Conservation (phyloP, 2,888 invertebrate species). For the Eugnorisma glareosa region DNA sequence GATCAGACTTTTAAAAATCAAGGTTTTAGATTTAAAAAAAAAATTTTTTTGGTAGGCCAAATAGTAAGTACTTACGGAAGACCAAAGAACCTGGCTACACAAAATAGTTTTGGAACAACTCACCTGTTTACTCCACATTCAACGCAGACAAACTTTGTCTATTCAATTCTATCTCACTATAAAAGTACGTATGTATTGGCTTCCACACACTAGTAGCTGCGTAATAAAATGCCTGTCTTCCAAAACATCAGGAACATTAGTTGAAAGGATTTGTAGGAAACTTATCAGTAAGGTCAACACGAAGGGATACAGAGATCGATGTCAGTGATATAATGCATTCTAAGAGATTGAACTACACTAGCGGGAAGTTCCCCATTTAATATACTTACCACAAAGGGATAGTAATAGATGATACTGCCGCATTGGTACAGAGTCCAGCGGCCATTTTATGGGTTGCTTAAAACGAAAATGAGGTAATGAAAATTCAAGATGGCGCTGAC, state of each 20-base stretch:
- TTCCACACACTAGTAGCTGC: neutral
- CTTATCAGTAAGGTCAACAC: conserved; percentile 32
- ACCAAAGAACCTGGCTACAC: neutral
- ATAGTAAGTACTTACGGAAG: no score
- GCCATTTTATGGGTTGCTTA: no score
- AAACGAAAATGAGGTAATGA: no score
- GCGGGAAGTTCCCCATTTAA: no score
- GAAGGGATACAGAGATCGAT: conserved; percentile 25
- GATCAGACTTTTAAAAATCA: no score
- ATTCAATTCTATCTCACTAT: no score
- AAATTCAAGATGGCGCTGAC: no score
- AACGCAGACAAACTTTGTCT: neutral
- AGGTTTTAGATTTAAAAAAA: neutral
- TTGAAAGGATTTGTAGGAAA: conserved; percentile 37
- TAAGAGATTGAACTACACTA: conserved; percentile 36
- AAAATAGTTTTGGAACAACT: neutral
- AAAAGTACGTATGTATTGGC: neutral
- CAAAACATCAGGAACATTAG: neutral
- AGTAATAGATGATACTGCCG: neutral
- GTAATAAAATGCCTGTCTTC: neutral
- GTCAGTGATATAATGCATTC: conserved; percentile 41
- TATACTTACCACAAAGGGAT: neutral
- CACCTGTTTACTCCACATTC: neutral
- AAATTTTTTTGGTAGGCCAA: no score
- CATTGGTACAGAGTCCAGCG: no score